Evolutionary conservation across 2,797 vertebrate genomes (phyloP), one percentile per base, ranked within the genome.

Genomic region (Notolabrus celidotus): DNA sequence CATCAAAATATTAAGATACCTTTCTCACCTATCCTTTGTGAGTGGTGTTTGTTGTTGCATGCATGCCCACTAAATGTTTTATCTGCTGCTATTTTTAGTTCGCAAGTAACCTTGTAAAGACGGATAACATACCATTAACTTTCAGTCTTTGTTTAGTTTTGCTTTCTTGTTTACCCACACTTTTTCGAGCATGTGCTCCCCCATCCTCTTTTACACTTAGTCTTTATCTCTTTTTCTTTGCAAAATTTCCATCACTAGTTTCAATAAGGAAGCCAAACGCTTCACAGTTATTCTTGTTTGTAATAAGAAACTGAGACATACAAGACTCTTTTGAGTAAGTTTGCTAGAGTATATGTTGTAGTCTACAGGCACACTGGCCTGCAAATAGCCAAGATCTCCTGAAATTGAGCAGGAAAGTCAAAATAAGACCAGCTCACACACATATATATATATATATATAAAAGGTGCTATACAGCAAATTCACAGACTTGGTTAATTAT

Each of bases 221-320:
- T 22, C 15, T 49, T 49, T 49, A 39, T n/a, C 17, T 39, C 6
- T 60, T 16, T 43, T 64, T 60, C 14, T 39, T 14, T 41, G 14
- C 22, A 77, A 71, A 66, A 59, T 79, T 82, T 88, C 82, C 80
- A 79, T 76, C 15, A 2, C 10, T 12, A 12, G 29, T 71, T 78
- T 77, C 54, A 65, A 23, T 66, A 52, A 70, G 49, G 57, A 82
- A 54, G 53, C n/a, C 51, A 49, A 70, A 27, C 3, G 10, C 15
- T 64, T 29, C 33, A 41, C 1, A 10, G 34, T 14, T 41, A 27
- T 42, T 67, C 27, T 42, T 19, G 20, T 20, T 8, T 49, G 25
- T 80, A 27, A 31, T 67, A 15, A 45, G 49, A 73, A 49, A 51
- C 14, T 11, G 20, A 57, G 45, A 16, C 17, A 10, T n/a, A n/a